Percentiles rank a stretch among this genome's conserved stretches.
phyloP scores from a whole-genome alignment of 2,113 vertebrate species.

The Macquaria australasica region DNA sequence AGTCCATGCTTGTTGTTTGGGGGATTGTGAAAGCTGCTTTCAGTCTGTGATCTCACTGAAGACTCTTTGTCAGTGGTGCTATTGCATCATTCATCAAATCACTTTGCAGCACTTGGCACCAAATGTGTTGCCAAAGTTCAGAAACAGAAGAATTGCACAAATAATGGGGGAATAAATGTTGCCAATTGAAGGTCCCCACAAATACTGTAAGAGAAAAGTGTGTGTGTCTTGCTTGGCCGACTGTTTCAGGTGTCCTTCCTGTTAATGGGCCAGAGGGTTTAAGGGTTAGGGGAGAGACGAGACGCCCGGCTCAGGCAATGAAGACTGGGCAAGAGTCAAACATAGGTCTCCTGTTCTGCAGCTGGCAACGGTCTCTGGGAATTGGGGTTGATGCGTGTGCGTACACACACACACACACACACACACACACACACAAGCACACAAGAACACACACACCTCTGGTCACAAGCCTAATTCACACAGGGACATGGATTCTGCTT shows the following conservation, averaged over 20 bases:
- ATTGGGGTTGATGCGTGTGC: constrained; percentile 42
- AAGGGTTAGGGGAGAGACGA: constrained; percentile 17
- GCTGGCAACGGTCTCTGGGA: constrained; percentile 38
- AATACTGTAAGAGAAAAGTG: neutral
- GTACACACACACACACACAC: constrained; percentile 13
- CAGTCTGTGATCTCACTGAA: too few species aligned
- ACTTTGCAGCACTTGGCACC: neutral
- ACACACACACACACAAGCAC: constrained; percentile 5
- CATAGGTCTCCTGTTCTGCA: constrained; percentile 52
- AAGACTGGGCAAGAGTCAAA: constrained; percentile 8
- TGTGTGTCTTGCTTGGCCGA: neutral
- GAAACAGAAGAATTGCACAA: neutral
- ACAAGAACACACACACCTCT: constrained; percentile 19
- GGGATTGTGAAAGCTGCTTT: too few species aligned
- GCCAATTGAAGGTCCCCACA: neutral
- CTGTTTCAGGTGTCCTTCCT: constrained; percentile 38
- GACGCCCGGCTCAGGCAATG: constrained; percentile 32
- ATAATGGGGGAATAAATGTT: neutral
- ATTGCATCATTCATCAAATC: too few species aligned
- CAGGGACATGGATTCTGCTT: constrained; percentile 36
- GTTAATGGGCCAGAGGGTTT: constrained; percentile 27
- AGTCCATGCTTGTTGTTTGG: too few species aligned
- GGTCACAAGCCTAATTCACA: constrained; percentile 52
- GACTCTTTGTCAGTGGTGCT: too few species aligned
- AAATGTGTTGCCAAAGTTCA: neutral